A percentile compares a stretch with the other conserved stretches of the same genome.
phyloP scores from a whole-genome alignment of 2,797 vertebrate genomes.

The Danio choprae region DNA sequence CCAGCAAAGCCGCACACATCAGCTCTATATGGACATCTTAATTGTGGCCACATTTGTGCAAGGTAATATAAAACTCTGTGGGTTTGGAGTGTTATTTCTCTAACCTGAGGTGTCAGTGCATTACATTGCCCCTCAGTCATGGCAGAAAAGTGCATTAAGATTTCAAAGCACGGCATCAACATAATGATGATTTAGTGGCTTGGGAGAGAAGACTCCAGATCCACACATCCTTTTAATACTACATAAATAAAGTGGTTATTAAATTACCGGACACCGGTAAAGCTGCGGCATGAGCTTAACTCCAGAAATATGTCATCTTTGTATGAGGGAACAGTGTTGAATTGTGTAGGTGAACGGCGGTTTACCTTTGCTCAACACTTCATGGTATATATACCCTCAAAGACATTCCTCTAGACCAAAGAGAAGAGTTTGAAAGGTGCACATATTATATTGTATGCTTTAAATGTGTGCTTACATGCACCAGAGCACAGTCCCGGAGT shows the following conservation, averaged over 20 bases:
- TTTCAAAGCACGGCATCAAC: conserved; percentile 17
- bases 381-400: conserved; percentile 13
- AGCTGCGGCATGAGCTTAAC: conserved; percentile 29
- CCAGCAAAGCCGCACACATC: conserved; percentile 15
- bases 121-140: conserved; percentile 24
- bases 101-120: conserved; percentile 22
- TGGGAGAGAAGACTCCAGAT: conserved; percentile 17
- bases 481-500: conserved; percentile 4
- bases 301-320: conserved; percentile 31
- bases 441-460: conserved; percentile 9
- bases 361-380: conserved; percentile 47
- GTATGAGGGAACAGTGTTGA: conserved; percentile 38
- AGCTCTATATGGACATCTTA: conserved; percentile 10
- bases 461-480: conserved; percentile 13
- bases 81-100: conserved; percentile 21
- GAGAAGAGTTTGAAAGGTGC: background rate
- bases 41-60: conserved; percentile 14
- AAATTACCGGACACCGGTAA: conserved; percentile 41
- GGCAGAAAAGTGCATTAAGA: conserved; percentile 31
- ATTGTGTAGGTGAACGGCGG: conserved; percentile 41
- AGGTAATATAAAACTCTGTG: conserved; percentile 23
- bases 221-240: conserved; percentile 46
- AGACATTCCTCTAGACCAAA: conserved; percentile 22
- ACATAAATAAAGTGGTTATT: conserved; percentile 58
- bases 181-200: conserved; percentile 41